These are phyloP conservation scores for Pygathrix nemaeus DNA, from an alignment of 2,113 vertebrate genomes.

Conservation along the genomic window DNA sequence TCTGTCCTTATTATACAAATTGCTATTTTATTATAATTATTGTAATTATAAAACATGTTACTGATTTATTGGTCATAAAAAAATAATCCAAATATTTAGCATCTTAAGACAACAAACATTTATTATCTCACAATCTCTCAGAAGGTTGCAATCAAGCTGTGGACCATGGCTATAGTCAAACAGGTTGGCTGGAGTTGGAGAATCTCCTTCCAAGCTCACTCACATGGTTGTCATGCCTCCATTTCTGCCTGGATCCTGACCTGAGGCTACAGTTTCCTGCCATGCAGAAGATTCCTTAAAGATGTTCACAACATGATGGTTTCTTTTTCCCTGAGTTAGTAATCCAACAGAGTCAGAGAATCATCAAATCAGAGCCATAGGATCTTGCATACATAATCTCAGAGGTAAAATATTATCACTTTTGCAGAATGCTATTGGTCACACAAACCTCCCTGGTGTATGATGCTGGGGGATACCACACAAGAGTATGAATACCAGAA, in stretches of 20 bases:
- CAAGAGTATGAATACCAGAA: neutral
- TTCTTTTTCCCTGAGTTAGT: neutral
- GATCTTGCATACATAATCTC: neutral
- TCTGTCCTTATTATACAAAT: neutral
- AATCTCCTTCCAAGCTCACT: neutral
- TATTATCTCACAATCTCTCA: neutral
- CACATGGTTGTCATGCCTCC: neutral
- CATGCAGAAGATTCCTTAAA: neutral
- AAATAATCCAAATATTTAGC: neutral
- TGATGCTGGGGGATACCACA: no score
- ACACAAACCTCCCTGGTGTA: neutral
- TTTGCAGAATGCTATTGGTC: neutral
- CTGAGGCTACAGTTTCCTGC: neutral
- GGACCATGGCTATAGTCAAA: rapidly evolving
- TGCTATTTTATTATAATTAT: neutral
- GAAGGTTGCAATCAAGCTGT: neutral
- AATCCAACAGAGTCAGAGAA: neutral
- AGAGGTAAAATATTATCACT: neutral
- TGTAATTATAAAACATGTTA: neutral
- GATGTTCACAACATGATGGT: neutral
- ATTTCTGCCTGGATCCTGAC: neutral
- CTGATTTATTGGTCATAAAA: neutral
- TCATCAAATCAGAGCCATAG: neutral
- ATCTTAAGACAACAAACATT: neutral
- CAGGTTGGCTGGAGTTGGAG: neutral